Base-by-base conservation (phyloP, 1,140 invertebrate genomes). In the Hypothenemus hampei region DNA sequence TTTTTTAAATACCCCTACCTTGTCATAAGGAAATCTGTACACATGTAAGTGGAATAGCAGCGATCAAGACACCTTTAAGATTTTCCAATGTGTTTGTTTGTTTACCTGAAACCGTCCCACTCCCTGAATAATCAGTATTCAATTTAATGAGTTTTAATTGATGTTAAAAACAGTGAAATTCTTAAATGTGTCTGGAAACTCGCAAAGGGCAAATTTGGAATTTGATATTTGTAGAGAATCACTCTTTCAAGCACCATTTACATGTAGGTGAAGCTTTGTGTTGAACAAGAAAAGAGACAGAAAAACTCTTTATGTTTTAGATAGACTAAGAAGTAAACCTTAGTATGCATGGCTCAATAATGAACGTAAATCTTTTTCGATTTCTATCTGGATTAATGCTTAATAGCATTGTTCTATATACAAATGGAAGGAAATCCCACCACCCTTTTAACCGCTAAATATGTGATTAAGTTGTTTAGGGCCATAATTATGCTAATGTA, bases 191-290 rank as follows among this genome's bases (percentile, higher is more conserved):
- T 39, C 8, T 39, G 10, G 36, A 16, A 39, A 2, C 5, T 39
- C 36, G 26, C 26, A 31, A 31, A 36, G 20, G 44, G 55, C 62
- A 62, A 62, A 51, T 62, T 64, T 13, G 8, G 13, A 39, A 16
- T 18, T 18, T 16, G 13, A 39, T 16, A 18, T 39, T 8, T 60
- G 62, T 57, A 63, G 46, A 55, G 60, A 59, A 59, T 65, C 61
- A 61, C 65, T 63, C 65, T 60, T 58, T 57, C 59, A 64, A 62
- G 62, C 57, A 63, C 62, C 65, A 66, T 63, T 64, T 31, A 62
- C 63, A 59, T 43, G 62, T 65, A 51, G 55, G 44, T 59, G 43
- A 54, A 58, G 63, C 65, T 66, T 66, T 60, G 59, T 59, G 58
- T 59, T 60, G 63, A 46, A 54, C n/a, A n/a, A n/a, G 55, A 60